Evolutionary conservation across 2,113 vertebrate genomes (phyloP).

Genomic region (Scytalopus superciliaris): DNA sequence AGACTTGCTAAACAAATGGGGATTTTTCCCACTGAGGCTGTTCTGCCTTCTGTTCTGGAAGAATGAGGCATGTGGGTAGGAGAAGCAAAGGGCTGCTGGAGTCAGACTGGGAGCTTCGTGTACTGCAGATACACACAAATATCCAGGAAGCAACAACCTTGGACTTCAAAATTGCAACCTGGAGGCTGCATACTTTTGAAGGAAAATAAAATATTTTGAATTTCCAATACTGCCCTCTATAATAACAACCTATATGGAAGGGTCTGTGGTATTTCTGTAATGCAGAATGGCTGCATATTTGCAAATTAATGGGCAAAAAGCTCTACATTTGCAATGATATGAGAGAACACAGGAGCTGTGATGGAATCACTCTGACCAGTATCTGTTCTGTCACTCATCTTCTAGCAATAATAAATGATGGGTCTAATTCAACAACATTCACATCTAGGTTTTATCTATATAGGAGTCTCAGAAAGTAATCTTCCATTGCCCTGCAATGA

Average conservation of each 20-base stretch:
- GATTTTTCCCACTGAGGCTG: background rate
- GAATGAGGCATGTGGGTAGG: background rate
- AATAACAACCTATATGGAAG: background rate
- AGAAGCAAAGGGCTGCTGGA: background rate
- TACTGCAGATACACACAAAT: background rate
- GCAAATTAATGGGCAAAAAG: background rate
- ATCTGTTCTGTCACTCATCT: conserved; percentile 55
- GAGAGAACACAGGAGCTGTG: background rate
- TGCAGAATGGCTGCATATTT: conserved; percentile 1
- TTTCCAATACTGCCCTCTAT: background rate
- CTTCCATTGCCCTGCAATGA: conserved; percentile 51
- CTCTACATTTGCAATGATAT: background rate
- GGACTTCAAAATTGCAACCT: background rate
- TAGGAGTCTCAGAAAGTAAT: conserved; percentile 45
- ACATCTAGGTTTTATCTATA: conserved; percentile 45
- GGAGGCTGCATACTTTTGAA: background rate
- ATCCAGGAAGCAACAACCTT: background rate
- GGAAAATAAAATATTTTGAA: background rate
- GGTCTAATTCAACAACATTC: conserved; percentile 35
- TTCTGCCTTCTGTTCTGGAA: background rate
- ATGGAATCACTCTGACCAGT: conserved; percentile 26
- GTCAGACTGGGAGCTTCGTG: background rate
- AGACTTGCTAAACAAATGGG: background rate
- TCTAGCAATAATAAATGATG: conserved; percentile 24
- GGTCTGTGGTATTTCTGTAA: background rate